Evolutionary conservation across 2,797 vertebrate genomes (phyloP), one percentile per base, ranked within the genome.

Genomic region (Synaphobranchus kaupii): DNA sequence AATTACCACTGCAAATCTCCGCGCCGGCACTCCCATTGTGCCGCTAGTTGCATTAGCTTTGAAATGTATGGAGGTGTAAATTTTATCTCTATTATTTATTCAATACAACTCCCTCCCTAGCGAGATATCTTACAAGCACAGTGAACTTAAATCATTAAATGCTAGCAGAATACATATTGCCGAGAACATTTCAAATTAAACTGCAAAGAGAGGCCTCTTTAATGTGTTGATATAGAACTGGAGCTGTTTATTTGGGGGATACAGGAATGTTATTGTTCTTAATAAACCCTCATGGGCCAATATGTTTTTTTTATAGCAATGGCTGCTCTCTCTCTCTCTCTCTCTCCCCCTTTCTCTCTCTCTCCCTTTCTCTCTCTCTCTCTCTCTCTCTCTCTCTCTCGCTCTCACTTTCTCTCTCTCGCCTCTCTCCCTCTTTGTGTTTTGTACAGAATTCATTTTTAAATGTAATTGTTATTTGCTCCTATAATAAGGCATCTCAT

Each of bases 81-180:
- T 98, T 97, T 98, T 98, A 97, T 97, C 95, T 97, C 94, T 97
- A 96, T 97, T 98, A 97, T 98, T 98, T 98, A 98, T 98, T 98
- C 97, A 98, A 97, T 96, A 95, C 93, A 91, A 95, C 93, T 92
- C 93, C 94, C 92, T 96, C 96, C 95, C 95, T 90, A 92, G 94
- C 93, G 96, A 96, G 92, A 95, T 96, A 94, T 95, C 95, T 95
- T 95, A 96, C 94, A 97, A 97, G 96, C 94, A 95, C 90, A 88
- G 95, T 91, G 95, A 97, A 97, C 94, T 95, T 97, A 96, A 97
- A 98, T 98, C 97, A 97, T 96, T 96, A 97, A 95, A 96, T 96
- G 93, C 94, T 94, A 95, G 95, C 60, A 93, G 93, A 95, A 95
- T 92, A 93, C 92, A 95, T 93, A 94, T 92, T 91, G 92, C 90